Conservation (phyloP, 92 coral and sea anemone genomes). For the Heteractis magnifica region DNA sequence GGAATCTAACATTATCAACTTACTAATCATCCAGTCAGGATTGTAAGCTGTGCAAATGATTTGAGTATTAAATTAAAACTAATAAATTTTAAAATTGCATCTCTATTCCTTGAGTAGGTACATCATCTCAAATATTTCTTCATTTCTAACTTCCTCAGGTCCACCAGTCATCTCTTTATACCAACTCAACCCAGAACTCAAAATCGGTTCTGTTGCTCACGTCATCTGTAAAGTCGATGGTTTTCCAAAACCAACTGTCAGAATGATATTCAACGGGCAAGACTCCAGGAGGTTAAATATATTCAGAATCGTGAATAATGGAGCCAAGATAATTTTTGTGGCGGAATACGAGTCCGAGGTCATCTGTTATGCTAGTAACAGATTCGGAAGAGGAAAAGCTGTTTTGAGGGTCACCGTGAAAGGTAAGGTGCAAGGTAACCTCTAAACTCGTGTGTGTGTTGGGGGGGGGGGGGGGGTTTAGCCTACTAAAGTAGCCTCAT, state of each 20-base stretch:
- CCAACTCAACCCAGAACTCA: constrained; percentile 11
- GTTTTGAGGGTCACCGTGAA: constrained; percentile 40
- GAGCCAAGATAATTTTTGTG: constrained; percentile 42
- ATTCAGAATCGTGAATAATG: constrained; percentile 23
- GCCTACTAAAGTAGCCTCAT: background rate
- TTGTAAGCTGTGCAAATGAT: too few relatives aligned
- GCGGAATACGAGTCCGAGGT: constrained; percentile 44
- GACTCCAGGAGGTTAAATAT: constrained; percentile 3
- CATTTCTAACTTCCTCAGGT: constrained; percentile 11
- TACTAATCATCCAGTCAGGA: too few relatives aligned
- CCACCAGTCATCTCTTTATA: constrained; percentile 22
- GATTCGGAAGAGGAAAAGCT: constrained; percentile 35
- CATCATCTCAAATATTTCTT: background rate
- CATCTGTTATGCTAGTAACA: constrained; percentile 47
- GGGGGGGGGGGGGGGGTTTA: background rate
- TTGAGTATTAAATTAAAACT: too few relatives aligned
- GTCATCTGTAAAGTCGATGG: constrained; percentile 57
- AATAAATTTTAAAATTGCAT: too few relatives aligned
- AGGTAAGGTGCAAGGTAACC: constrained; percentile 33
- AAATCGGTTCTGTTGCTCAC: constrained; percentile 35
- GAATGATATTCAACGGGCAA: constrained; percentile 31
- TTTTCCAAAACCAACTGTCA: constrained; percentile 44
- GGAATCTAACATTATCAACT: too few relatives aligned
- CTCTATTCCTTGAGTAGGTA: too few relatives aligned
- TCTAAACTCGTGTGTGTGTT: background rate